Evolutionary conservation across 2,113 vertebrate species (phyloP).

Genomic region (Hemichromis elongatus): DNA sequence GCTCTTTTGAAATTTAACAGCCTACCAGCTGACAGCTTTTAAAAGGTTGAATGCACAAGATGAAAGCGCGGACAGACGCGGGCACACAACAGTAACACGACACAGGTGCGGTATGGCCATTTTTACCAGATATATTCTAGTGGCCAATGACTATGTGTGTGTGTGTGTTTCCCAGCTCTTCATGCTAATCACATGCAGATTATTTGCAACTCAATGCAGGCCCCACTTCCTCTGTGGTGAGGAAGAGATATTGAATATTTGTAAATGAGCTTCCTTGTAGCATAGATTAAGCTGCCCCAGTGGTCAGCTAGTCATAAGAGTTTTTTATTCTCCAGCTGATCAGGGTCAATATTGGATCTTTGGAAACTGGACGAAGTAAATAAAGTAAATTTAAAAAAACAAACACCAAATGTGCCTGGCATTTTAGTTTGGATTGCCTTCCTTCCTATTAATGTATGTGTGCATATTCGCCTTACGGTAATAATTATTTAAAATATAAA

Average conservation of each 20-base stretch:
- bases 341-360: neutral
- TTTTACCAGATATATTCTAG: neutral
- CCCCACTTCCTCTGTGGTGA: slow-evolving; percentile 43
- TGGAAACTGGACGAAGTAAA: neutral
- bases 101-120: neutral
- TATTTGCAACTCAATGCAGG: slow-evolving; percentile 64
- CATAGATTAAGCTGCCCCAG: neutral
- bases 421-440: neutral
- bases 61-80: slow-evolving; percentile 6
- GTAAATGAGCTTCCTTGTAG: slow-evolving; percentile 54
- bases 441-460: neutral
- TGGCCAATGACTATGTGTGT: slow-evolving; percentile 3
- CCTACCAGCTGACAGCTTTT: neutral
- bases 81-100: neutral
- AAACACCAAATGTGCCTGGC: neutral
- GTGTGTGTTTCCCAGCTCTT: neutral
- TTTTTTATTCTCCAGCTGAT: neutral
- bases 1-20: neutral
- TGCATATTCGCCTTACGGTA: neutral
- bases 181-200: slow-evolving; percentile 49
- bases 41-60: neutral
- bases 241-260: slow-evolving; percentile 55
- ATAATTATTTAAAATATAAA: neutral
- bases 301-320: neutral
- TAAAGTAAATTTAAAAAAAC: neutral